Evolutionary conservation across 2,888 invertebrate genomes (phyloP).

Genomic region (Sympetrum striolatum): DNA sequence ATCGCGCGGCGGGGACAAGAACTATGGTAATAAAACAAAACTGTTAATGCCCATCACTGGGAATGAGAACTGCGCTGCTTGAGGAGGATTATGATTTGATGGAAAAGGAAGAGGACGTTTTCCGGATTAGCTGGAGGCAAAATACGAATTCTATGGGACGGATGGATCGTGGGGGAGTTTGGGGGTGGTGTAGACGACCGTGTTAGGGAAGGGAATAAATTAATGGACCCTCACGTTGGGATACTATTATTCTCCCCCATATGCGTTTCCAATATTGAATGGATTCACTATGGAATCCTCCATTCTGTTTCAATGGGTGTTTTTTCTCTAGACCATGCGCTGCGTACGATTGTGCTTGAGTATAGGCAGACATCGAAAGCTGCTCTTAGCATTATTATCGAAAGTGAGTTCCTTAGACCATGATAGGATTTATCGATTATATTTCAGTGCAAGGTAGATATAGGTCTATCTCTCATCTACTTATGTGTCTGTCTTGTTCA

Average conservation of each 20-base stretch:
- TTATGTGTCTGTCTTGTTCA: too few species aligned
- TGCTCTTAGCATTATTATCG: too few species aligned
- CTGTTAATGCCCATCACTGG: too few species aligned
- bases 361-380: neutral
- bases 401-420: too few species aligned
- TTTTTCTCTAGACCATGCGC: too few species aligned
- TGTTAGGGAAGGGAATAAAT: neutral
- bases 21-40: neutral
- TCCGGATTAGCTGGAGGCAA: neutral
- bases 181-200: neutral
- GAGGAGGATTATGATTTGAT: neutral
- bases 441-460: too few species aligned
- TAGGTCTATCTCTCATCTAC: too few species aligned
- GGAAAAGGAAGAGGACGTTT: neutral
- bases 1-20: neutral
- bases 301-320: too few species aligned
- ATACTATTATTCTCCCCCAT: too few species aligned
- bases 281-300: too few species aligned
- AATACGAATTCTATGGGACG: neutral
- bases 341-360: neutral
- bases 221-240: neutral
- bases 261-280: too few species aligned
- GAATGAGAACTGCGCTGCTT: neutral
- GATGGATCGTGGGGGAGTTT: neutral
- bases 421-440: too few species aligned